Percentiles rank a stretch among this genome's conserved stretches.
These are phyloP conservation scores for Meteorus cinctellus DNA, from an alignment of 2,888 invertebrate genomes.

Conservation along the genomic window DNA sequence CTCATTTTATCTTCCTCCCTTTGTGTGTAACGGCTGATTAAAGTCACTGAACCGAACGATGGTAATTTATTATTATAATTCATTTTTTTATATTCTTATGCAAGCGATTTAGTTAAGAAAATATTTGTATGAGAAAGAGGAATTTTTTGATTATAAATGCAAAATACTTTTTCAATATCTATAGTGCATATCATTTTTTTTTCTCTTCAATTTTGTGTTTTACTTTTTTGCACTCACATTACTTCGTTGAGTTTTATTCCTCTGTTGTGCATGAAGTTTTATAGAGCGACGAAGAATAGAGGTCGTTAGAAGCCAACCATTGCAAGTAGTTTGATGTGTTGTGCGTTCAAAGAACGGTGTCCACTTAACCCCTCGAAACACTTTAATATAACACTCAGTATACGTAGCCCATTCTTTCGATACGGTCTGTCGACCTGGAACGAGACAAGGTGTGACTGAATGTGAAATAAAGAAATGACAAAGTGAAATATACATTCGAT, in stretches of 20 bases:
- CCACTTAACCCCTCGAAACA: conserved; percentile 31
- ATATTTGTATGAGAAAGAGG: no score
- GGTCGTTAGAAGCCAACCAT: conserved; percentile 17
- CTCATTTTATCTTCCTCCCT: background rate
- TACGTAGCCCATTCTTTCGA: conserved; percentile 17
- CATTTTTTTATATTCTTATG: background rate
- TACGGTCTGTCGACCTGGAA: conserved; percentile 30
- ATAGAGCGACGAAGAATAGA: conserved; percentile 15
- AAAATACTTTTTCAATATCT: no score
- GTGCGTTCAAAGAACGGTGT: background rate
- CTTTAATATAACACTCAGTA: background rate
- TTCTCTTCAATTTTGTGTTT: no score
- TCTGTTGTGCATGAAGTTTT: background rate
- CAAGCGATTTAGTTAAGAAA: background rate
- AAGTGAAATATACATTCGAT: background rate
- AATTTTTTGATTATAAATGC: no score
- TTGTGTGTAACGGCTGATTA: conserved; percentile 6
- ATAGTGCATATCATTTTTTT: background rate
- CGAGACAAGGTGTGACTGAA: conserved; percentile 34
- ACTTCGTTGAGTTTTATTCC: background rate
- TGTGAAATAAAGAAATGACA: conserved; percentile 15
- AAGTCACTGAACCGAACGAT: conserved; percentile 5
- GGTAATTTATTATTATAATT: background rate
- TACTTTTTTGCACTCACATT: background rate
- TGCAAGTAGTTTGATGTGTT: background rate